A percentile compares a stretch with the other conserved stretches of the same genome.
Conservation (phyloP, 2,888 invertebrate species). For the Tetragonisca angustula region DNA sequence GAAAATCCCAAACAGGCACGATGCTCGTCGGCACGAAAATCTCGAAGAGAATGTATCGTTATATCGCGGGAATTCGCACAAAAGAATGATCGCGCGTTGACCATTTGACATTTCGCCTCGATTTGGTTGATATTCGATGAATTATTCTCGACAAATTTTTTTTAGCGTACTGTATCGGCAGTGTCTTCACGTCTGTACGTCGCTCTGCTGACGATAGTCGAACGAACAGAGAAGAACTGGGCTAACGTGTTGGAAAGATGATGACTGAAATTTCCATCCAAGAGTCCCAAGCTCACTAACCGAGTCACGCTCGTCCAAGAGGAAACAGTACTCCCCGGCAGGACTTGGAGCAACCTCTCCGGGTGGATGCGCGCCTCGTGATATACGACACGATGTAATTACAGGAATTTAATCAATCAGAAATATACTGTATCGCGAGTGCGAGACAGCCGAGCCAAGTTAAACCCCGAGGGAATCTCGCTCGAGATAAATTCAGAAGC, state of each 20-base stretch:
- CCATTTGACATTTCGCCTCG: not conserved
- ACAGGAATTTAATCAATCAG: constrained; percentile 83
- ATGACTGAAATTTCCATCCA: no score
- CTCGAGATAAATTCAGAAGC: constrained; percentile 75
- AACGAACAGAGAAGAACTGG: no score
- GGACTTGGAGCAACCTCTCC: constrained; percentile 59
- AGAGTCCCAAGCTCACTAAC: not conserved
- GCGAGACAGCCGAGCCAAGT: constrained; percentile 71
- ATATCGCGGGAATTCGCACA: not conserved
- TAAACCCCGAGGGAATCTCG: constrained; percentile 77
- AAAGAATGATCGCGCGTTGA: not conserved
- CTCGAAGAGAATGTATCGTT: not conserved
- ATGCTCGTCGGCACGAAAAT: not conserved
- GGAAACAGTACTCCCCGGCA: constrained; percentile 44
- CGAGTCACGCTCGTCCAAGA: not conserved
- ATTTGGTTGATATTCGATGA: not conserved
- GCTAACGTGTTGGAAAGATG: no score
- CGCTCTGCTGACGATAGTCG: no score
- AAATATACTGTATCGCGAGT: constrained; percentile 73
- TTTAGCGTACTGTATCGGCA: no score
- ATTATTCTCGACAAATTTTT: not conserved
- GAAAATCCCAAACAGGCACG: not conserved
- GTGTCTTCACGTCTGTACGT: no score
- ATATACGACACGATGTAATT: constrained; percentile 81
- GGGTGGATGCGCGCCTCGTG: constrained; percentile 65